phyloP scores from a whole-genome alignment of 2,888 invertebrate species.

The Syrphus vitripennis region DNA sequence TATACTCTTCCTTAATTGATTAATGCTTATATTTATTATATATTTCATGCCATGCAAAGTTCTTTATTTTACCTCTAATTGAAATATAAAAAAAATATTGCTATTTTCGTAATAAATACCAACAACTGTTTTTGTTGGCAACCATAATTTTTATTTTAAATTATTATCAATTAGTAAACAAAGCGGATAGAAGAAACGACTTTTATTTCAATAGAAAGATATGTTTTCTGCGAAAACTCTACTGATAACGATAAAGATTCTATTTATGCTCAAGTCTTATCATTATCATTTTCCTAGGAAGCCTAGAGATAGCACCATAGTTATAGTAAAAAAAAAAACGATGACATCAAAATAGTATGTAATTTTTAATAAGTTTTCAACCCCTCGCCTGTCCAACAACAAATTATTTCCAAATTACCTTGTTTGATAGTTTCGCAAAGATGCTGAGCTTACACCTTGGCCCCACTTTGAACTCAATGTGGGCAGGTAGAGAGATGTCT shows the following conservation, averaged over 20 bases:
- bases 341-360: not conserved
- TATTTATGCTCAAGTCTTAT: not conserved
- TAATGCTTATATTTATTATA: too few species aligned
- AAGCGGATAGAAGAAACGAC: not conserved
- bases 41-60: too few species aligned
- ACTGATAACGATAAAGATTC: not conserved
- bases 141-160: not conserved
- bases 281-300: not conserved
- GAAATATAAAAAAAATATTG: too few species aligned
- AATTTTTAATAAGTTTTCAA: not conserved
- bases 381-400: not conserved
- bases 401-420: constrained; percentile 36
- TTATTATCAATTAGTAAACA: not conserved
- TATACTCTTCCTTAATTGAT: too few species aligned
- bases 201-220: not conserved
- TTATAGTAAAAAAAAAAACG: not conserved
- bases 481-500: not conserved
- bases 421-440: constrained; percentile 25
- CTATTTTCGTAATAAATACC: too few species aligned
- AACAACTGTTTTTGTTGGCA: not conserved
- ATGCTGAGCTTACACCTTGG: constrained; percentile 33
- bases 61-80: too few species aligned
- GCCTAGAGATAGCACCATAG: not conserved
- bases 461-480: constrained; percentile 12
- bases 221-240: not conserved